Percentiles rank a stretch among this genome's conserved stretches.
These are phyloP conservation scores for Andrena hattorfiana DNA, from an alignment of 2,888 invertebrate genomes.

Conservation along the genomic window DNA sequence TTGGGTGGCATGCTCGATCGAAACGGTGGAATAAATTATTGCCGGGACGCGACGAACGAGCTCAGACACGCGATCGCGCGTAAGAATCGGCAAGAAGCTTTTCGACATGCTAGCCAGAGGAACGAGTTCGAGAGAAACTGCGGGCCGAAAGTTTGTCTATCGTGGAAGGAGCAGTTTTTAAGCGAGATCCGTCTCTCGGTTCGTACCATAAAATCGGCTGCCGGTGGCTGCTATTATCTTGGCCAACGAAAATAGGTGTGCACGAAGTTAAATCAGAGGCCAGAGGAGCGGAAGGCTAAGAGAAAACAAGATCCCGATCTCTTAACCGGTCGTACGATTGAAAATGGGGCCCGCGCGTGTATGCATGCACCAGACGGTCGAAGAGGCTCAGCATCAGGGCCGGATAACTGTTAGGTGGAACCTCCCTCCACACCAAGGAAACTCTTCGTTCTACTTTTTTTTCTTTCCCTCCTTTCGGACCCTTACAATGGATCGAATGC, in stretches of 20 bases:
- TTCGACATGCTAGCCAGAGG: not conserved
- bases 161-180: not conserved
- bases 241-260: constrained; percentile 31
- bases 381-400: constrained; percentile 66
- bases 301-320: constrained; percentile 66
- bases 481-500: constrained; percentile 47
- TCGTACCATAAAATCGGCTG: not conserved
- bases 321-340: constrained; percentile 57
- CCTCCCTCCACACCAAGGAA: constrained; percentile 59
- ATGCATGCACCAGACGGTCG: constrained; percentile 40
- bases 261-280: constrained; percentile 41
- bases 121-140: not conserved
- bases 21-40: not conserved
- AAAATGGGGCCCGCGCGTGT: constrained; percentile 54
- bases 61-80: no score
- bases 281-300: constrained; percentile 48
- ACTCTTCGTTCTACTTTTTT: constrained; percentile 71
- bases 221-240: constrained; percentile 14
- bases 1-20: not conserved
- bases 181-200: not conserved
- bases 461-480: constrained; percentile 24
- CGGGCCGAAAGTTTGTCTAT: not conserved
- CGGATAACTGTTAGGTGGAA: constrained; percentile 68
- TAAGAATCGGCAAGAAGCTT: not conserved
- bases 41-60: no score